Percentiles rank a stretch among this genome's conserved stretches.
phyloP scores from a whole-genome alignment of 2,113 vertebrate species.

The Mungos mungo region DNA sequence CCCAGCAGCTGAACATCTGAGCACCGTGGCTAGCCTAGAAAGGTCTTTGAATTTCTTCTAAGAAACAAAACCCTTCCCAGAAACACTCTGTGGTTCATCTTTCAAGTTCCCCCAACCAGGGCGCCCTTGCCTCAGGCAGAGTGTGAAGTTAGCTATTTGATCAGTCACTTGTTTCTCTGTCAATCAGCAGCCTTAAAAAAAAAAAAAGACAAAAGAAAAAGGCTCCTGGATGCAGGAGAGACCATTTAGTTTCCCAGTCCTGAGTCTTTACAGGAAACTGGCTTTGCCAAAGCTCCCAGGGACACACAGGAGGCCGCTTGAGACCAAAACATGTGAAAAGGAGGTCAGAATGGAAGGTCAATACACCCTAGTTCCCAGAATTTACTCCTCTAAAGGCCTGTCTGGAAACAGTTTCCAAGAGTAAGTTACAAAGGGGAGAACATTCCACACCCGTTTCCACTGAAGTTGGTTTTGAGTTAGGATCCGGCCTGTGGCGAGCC shows the following conservation, averaged over 20 bases:
- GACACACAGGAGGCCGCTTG: constrained; percentile 16
- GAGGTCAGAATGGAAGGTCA: not conserved
- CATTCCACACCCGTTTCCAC: not conserved
- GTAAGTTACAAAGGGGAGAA: not conserved
- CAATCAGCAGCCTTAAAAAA: not conserved
- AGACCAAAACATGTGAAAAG: not conserved
- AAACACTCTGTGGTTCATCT: not conserved
- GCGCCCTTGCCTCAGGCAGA: constrained; percentile 39
- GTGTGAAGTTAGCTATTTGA: constrained; percentile 65
- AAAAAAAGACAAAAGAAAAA: not conserved
- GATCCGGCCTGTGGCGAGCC: not conserved
- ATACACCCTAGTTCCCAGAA: not conserved
- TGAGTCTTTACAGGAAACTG: not conserved
- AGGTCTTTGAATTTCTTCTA: constrained; percentile 57
- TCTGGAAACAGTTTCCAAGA: not conserved
- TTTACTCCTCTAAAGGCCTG: not conserved
- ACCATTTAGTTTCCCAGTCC: not conserved
- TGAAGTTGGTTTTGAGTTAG: not conserved
- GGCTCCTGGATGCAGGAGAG: not conserved
- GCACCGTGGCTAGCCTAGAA: not conserved
- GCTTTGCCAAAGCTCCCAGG: not conserved
- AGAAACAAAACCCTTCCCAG: constrained; percentile 56
- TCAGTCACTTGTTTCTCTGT: constrained; percentile 51
- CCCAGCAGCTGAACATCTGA: not conserved
- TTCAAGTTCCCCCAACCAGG: constrained; percentile 31